A percentile compares a stretch with the other conserved stretches of the same genome.
These are phyloP conservation scores for Hydrotaea diabolus DNA, from an alignment of 2,888 invertebrate species.

Conservation along the genomic window DNA sequence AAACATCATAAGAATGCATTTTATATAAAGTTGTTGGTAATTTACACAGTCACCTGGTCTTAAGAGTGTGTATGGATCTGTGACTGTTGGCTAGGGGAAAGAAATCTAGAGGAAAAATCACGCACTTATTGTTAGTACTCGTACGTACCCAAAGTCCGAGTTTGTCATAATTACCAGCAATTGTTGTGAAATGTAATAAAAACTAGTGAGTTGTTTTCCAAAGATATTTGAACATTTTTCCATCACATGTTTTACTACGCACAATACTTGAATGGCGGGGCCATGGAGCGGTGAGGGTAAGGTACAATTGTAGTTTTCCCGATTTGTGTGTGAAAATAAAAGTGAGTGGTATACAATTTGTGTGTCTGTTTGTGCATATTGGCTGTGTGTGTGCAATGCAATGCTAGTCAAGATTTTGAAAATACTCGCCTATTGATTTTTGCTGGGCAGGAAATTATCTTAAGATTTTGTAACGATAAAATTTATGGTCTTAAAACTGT, in stretches of 20 bases:
- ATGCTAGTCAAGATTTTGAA: not conserved
- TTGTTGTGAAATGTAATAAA: conserved; percentile 36
- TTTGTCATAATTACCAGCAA: conserved; percentile 22
- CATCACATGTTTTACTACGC: not conserved
- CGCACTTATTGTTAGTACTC: conserved; percentile 32
- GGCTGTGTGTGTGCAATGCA: not conserved
- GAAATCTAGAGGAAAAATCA: no score
- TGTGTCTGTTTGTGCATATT: not conserved
- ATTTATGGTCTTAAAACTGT: no score
- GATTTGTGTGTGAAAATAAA: conserved; percentile 13
- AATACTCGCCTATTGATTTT: not conserved
- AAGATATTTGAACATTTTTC: conserved; percentile 8
- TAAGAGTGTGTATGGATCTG: not conserved
- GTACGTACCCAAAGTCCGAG: conserved; percentile 2
- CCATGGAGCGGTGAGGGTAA: not conserved
- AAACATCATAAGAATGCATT: conserved; percentile 7
- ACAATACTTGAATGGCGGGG: not conserved
- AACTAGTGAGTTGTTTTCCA: not conserved
- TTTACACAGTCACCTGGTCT: conserved; percentile 2
- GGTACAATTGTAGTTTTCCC: conserved; percentile 6
- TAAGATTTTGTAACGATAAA: no score
- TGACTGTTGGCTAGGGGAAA: not conserved
- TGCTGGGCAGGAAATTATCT: no score
- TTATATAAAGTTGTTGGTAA: conserved; percentile 6
- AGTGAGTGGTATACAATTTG: conserved; percentile 1